A percentile compares a stretch with the other conserved stretches of the same genome.
phyloP scores from a whole-genome alignment of 2,888 invertebrate species.

The Amblyjoppa fuscipennis region DNA sequence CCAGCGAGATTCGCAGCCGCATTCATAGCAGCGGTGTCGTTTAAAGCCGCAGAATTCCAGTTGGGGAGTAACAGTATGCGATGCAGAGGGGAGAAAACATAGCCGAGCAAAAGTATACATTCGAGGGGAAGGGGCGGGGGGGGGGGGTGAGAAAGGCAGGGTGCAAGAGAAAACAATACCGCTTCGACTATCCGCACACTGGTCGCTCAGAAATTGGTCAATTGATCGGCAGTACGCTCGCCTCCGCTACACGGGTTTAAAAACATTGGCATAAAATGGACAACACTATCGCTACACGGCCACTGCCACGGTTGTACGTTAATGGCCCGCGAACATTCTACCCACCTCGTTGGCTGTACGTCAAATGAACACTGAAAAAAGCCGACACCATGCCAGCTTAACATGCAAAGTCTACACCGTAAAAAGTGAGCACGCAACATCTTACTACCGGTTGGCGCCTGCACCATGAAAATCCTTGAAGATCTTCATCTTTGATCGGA shows the following conservation, averaged over 20 bases:
- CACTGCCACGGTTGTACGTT: not conserved
- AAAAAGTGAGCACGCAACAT: not conserved
- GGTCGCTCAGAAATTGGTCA: conserved; percentile 46
- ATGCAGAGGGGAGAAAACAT: conserved; percentile 7
- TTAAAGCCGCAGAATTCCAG: conserved; percentile 44
- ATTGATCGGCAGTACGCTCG: conserved; percentile 36
- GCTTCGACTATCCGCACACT: not conserved
- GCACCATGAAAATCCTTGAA: not conserved
- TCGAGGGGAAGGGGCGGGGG: not conserved
- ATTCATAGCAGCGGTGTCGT: conserved; percentile 26
- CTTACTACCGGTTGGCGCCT: not conserved
- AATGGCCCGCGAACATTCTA: not conserved
- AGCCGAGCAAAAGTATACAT: not conserved
- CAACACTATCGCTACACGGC: conserved; percentile 21
- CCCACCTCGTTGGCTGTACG: not conserved
- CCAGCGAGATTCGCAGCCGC: conserved; percentile 21
- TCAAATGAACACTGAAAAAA: not conserved
- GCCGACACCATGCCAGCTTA: too few relatives aligned
- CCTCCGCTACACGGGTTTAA: conserved; percentile 32
- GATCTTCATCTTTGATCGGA: not conserved
- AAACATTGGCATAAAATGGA: conserved; percentile 21
- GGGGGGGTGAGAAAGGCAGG: not conserved
- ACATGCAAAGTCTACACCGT: not conserved
- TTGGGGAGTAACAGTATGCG: not conserved
- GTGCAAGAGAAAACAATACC: conserved; percentile 41